Evolutionary conservation across 2,113 vertebrate species (phyloP), one percentile per base, ranked within the genome.

Genomic region (Heteronetta atricapilla): DNA sequence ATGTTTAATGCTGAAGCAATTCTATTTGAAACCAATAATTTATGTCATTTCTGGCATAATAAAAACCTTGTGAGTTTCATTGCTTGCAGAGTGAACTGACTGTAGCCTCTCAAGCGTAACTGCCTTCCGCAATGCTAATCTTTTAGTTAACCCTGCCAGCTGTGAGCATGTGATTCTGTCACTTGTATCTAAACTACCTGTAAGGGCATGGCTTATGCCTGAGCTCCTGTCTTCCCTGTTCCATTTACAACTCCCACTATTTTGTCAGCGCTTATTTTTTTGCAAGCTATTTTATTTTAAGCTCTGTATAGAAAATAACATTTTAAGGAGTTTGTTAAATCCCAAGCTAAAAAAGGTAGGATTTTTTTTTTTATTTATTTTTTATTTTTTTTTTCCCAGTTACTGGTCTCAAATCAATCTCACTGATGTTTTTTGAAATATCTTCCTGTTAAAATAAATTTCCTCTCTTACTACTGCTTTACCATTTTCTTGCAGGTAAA

Each of bases 401-500:
- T 55, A 22, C 31, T 85, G 26, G 33, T 66, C 3, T 12, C 13
- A 10, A 67, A 18, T 2, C 16, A 46, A 46, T 11, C 3, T 88
- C 10, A 34, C 16, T 46, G 46, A 29, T 13, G 1, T 31, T 44
- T 74, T 12, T 59, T 67, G 25, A 77, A 70, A 18, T 44, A 42
- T 12, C 36, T 79, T 82, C 28, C 21, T 20, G 4, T n/a, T 48
- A 21, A 44, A 44, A 44, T 42, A 15, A 52, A 31, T 22, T 70
- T 67, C 22, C 20, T 68, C 3, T 26, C 3, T 46, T n/a, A 31
- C 56, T 58, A 8, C 4, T 81, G 23, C n/a, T 60, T 85, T 36
- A 21, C 4, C 29, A 33, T 40, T 83, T 3, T 72, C 19, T 94
- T 95, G 5, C 95, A 99, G 99, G 99, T 98, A 62, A 98, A 97